Evolutionary conservation across 2,113 vertebrate genomes (phyloP).

Genomic region (Bagarius yarrelli): DNA sequence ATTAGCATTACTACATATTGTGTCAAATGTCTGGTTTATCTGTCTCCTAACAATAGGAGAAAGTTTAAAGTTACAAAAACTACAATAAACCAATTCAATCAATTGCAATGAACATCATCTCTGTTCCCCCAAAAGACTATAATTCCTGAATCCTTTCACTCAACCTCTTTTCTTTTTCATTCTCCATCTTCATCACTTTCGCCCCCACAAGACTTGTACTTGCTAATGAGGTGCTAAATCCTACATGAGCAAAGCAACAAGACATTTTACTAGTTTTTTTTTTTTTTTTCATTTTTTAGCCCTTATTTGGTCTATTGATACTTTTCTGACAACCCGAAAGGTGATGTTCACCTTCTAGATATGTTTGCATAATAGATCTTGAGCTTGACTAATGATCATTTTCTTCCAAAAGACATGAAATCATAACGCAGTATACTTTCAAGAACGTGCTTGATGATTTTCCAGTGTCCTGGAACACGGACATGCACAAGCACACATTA

Average conservation of each 20-base stretch:
- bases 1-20: background rate
- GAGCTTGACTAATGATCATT: slow-evolving; percentile 12
- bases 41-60: background rate
- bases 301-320: slow-evolving; percentile 20
- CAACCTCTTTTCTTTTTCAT: slow-evolving; percentile 29
- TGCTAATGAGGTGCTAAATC: slow-evolving; percentile 52
- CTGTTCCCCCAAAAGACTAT: slow-evolving; percentile 26
- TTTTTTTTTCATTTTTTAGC: slow-evolving; percentile 33
- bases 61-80: background rate
- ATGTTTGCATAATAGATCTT: background rate
- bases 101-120: slow-evolving; percentile 19
- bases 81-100: slow-evolving; percentile 20
- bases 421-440: background rate
- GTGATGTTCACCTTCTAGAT: background rate
- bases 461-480: slow-evolving; percentile 32
- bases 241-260: slow-evolving; percentile 36
- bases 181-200: slow-evolving; percentile 42
- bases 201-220: slow-evolving; percentile 54
- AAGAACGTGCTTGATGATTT: slow-evolving; percentile 36
- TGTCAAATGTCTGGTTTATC: background rate
- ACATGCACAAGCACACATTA: slow-evolving; percentile 38
- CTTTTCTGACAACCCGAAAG: slow-evolving; percentile 11
- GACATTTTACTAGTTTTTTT: slow-evolving; percentile 33
- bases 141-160: slow-evolving; percentile 27
- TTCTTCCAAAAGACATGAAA: background rate